A percentile compares a stretch with the other conserved stretches of the same genome.
Conservation (phyloP, 2,113 vertebrate species). For the Alexandromys fortis region DNA sequence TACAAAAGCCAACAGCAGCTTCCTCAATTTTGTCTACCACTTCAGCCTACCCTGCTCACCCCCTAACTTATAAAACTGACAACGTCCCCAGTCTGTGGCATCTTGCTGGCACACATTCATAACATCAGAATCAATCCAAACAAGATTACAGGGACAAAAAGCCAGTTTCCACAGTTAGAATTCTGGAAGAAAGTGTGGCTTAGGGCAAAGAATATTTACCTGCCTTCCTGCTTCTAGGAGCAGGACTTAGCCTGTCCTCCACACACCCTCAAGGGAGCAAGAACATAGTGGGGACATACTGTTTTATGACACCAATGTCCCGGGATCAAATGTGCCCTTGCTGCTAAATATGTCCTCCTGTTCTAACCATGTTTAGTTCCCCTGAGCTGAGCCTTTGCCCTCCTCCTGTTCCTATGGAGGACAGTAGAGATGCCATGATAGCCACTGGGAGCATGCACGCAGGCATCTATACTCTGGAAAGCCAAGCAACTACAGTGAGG, state of each 20-base stretch:
- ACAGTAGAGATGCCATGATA: background rate
- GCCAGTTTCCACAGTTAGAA: background rate
- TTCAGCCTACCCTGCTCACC: background rate
- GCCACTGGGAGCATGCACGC: background rate
- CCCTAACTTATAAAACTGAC: background rate
- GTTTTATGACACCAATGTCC: no score
- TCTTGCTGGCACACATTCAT: background rate
- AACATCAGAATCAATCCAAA: background rate
- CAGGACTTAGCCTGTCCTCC: background rate
- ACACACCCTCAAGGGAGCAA: rapidly evolving
- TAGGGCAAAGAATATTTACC: background rate
- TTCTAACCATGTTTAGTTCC: background rate
- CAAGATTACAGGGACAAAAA: background rate
- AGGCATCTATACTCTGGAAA: background rate
- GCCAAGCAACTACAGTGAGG: background rate
- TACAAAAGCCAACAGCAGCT: no score
- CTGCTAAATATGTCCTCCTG: background rate
- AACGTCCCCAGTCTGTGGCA: background rate
- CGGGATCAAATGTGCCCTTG: background rate
- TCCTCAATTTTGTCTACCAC: background rate
- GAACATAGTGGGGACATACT: background rate
- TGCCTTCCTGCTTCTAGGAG: no score
- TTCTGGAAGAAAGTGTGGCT: background rate
- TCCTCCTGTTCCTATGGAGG: background rate
- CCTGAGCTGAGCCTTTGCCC: background rate